Percentiles rank a stretch among this genome's conserved stretches.
phyloP scores from a whole-genome alignment of 2,888 invertebrate genomes.

The Drepanosiphum platanoidis region DNA sequence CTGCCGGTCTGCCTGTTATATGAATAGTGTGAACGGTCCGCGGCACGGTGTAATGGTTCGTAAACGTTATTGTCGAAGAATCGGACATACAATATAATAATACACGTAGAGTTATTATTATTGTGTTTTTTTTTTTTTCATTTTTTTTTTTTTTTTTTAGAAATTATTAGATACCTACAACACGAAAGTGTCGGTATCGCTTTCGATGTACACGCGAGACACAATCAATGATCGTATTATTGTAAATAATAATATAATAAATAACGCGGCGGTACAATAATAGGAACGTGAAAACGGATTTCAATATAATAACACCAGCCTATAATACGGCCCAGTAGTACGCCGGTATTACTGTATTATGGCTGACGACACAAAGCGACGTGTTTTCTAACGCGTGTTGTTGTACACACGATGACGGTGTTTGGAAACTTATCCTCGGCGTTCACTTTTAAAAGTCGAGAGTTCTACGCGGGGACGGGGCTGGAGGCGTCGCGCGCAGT shows the following conservation, averaged over 20 bases:
- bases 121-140: constrained; percentile 22
- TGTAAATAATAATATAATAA: background rate
- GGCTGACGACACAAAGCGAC: background rate
- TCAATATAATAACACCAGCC: background rate
- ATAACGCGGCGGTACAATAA: background rate
- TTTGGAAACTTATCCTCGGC: background rate
- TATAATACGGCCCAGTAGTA: background rate
- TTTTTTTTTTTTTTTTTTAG: constrained; percentile 41
- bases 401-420: background rate
- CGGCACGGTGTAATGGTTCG: constrained; percentile 31
- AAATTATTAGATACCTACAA: constrained; percentile 24
- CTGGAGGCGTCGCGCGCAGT: too few relatives aligned
- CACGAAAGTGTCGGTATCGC: constrained; percentile 32
- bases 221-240: constrained; percentile 30
- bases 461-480: too few relatives aligned
- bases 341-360: background rate
- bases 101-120: background rate
- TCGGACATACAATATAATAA: constrained; percentile 13
- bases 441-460: background rate
- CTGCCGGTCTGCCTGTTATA: background rate
- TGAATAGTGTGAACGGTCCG: background rate
- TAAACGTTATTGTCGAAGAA: constrained; percentile 8
- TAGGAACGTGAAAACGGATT: constrained; percentile 25
- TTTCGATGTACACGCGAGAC: constrained; percentile 25
- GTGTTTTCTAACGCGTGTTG: background rate